These are phyloP conservation scores for Cheirogaleus major DNA, from an alignment of 2,797 vertebrate genomes.

Conservation along the genomic window DNA sequence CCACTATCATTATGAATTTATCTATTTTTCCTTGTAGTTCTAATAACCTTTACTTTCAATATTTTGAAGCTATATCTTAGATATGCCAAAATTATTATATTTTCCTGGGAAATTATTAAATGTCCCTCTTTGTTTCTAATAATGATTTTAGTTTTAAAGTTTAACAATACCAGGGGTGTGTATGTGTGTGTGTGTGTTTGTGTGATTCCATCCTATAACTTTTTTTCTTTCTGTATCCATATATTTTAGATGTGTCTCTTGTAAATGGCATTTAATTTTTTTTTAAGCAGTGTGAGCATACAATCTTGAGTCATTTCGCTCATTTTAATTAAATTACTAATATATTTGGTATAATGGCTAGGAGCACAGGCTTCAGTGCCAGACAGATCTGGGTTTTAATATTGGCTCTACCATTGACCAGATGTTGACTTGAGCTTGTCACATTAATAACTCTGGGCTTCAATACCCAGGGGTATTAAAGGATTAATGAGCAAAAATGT, in stretches of 20 bases:
- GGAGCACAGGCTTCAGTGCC: background rate
- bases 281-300: constrained; percentile 8
- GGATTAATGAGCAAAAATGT: constrained; percentile 18
- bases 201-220: background rate
- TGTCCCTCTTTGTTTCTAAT: constrained; percentile 12
- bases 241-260: background rate
- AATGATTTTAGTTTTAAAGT: constrained; percentile 2
- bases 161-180: background rate
- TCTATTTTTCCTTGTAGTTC: background rate
- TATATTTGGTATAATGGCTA: background rate
- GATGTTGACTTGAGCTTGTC: constrained; percentile 1
- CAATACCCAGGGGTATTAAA: background rate
- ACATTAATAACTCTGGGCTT: background rate
- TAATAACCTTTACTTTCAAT: background rate
- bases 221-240: background rate
- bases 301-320: background rate
- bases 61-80: background rate
- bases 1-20: background rate
- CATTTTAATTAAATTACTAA: constrained; percentile 12
- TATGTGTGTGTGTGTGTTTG: background rate
- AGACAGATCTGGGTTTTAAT: background rate
- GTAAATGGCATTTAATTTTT: background rate
- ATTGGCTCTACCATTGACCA: background rate
- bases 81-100: background rate
- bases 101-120: background rate